Evolutionary conservation across 2,797 vertebrate species (phyloP), one percentile per base, ranked within the genome.

Genomic region (Semaprochilodus insignis): DNA sequence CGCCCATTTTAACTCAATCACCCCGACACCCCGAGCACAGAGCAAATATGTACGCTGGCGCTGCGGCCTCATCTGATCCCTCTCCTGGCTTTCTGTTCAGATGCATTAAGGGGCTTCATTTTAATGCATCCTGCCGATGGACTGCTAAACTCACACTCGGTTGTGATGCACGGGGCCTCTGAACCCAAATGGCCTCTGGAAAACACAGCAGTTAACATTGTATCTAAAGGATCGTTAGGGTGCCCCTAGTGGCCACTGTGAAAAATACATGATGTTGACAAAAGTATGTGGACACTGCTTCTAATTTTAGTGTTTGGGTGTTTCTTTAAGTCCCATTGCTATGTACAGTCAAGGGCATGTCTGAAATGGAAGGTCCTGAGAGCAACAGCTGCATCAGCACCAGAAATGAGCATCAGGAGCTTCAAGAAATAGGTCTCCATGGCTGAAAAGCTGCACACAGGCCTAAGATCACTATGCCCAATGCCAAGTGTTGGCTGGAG

Each of bases 1-100:
- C 80, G 83, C 66, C 83, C 80, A 70, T 90, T 85, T 84, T 87
- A 86, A 83, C 85, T 84, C 83, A 88, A 84, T 87, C 81, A 82
- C 73, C 36, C 80, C 65, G 71, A 78, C 80, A 74, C 77, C 76
- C 76, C 54, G 55, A 54, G 34, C 78, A 60, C 65, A 79, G 72
- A 60, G 73, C 59, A 82, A 87, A 88, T 85, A 85, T 85, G 83
- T 78, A 74, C 65, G 7, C 60, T 82, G 82, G 67, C 83, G 69
- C 80, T 63, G 11, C 11, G 59, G 85, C 74, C 81, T 88, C 63
- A 78, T 86, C 74, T 83, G 77, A 83, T 83, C 77, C 69, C 21
- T 60, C 54, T 72, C 74, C 80, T 78, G 72, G 77, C 73, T 78
- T 77, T 83, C 84, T 23, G 80, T 75, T 71, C 85, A 82, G 72